Base-by-base conservation (phyloP, 92 coral and sea anemone species). In the Phenganax stokvisi region DNA sequence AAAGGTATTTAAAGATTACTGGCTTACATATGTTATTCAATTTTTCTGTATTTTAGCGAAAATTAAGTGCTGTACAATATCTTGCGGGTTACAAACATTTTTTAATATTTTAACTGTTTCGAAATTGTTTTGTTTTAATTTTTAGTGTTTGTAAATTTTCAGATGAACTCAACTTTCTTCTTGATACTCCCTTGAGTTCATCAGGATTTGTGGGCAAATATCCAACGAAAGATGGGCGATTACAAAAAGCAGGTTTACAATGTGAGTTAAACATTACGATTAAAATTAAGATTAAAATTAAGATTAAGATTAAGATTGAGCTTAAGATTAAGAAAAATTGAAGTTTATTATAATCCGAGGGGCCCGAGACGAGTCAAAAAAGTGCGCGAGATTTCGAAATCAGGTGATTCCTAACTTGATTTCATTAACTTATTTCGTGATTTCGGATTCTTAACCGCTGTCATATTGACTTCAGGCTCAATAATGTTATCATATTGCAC, bases 191-290 rank as follows among this genome's bases (percentile, higher is more conserved):
- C 12, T 76, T 94, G 20, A 83, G 88, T 10, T 97, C 92, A 17
- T 89, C 80, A 5, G 97, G 96, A 28, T 94, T 94, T 63, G 86
- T 92, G 75, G 98, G 98, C 56, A 94, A 94, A 74, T 94, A 85
- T 66, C 96, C 92, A 13, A 94, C 98, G 1, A 84, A 92, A 71
- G 86, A 84, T 16, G 98, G 98, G 27, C 84, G 91, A 58, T 87
- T 94, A 31, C 70, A 87, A 11, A 83, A 88, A 28, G 96, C 93
- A 27, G 93, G 91, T 12, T 56, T 89, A 25, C 84, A 87, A 82
- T 88, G 93, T 84, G 84, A 86, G 71, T 67, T 56, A 11, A 68
- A 75, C 3, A 30, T 73, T 47, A 6, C n/a, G 53, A 28, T 30
- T 37, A 20, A 20, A 20, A 20, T 20, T 37, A 37, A 37, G 47